A percentile compares a stretch with the other conserved stretches of the same genome.
phyloP scores from a whole-genome alignment of 2,888 invertebrate species.

The Diarsia mendica region DNA sequence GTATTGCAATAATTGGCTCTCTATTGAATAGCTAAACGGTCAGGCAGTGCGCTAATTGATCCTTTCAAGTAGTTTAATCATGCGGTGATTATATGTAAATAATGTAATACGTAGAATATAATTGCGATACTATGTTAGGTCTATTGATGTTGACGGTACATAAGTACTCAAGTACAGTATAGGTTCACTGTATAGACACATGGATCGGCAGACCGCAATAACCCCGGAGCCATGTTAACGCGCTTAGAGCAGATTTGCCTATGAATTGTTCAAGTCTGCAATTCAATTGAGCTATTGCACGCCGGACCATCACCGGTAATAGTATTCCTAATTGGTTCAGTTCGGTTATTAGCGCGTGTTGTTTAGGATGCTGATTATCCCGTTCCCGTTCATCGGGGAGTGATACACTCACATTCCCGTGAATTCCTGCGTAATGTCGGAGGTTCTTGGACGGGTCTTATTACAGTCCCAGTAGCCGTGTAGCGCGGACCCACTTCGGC shows the following conservation, averaged over 20 bases:
- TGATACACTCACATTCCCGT: constrained; percentile 65
- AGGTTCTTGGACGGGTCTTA: constrained; percentile 75
- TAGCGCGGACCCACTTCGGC: constrained; percentile 70
- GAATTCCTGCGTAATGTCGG: constrained; percentile 71
- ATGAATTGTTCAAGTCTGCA: constrained; percentile 85
- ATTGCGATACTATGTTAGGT: constrained; percentile 44
- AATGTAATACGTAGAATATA: constrained; percentile 53
- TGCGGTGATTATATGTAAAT: constrained; percentile 59
- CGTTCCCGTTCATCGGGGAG: constrained; percentile 63
- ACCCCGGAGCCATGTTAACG: constrained; percentile 86
- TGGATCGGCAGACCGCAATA: constrained; percentile 84
- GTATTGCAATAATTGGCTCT: constrained; percentile 59
- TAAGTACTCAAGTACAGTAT: constrained; percentile 61
- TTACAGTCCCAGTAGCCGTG: constrained; percentile 72
- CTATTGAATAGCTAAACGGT: constrained; percentile 65
- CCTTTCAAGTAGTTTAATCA: constrained; percentile 73
- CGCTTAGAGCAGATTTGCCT: constrained; percentile 86
- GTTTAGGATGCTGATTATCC: constrained; percentile 45
- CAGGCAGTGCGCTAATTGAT: constrained; percentile 71
- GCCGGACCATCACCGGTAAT: constrained; percentile 74
- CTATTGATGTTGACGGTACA: constrained; percentile 25
- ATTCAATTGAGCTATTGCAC: constrained; percentile 82
- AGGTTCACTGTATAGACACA: constrained; percentile 69
- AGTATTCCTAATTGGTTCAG: constrained; percentile 72
- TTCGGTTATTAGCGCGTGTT: constrained; percentile 65